Evolutionary conservation across 2,888 invertebrate species (phyloP).

Genomic region (Dicyrtomina minuta): DNA sequence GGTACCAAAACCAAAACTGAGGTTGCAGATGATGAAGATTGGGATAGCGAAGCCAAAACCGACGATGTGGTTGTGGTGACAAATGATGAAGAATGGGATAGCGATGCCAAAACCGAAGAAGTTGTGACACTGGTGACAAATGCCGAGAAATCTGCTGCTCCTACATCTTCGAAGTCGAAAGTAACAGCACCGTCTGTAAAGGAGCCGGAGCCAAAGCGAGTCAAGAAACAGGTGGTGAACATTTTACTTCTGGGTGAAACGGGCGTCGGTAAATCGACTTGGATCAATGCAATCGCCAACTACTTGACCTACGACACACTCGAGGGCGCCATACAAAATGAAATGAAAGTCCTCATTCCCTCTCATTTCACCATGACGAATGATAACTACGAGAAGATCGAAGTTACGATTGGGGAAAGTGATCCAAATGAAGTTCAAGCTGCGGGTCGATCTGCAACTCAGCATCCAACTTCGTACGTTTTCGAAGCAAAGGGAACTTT

Average conservation of each 20-base stretch:
- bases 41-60: too few relatives aligned
- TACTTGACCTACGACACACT: slow-evolving; percentile 30
- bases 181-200: too few relatives aligned
- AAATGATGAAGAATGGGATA: too few relatives aligned
- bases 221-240: too few relatives aligned
- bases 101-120: too few relatives aligned
- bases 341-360: slow-evolving; percentile 29
- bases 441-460: slow-evolving; percentile 33
- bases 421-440: slow-evolving; percentile 25
- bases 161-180: too few relatives aligned
- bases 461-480: slow-evolving; percentile 21
- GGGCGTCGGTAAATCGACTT: slow-evolving; percentile 48
- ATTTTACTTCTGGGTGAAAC: slow-evolving; percentile 46
- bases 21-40: too few relatives aligned
- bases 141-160: too few relatives aligned
- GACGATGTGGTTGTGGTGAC: too few relatives aligned
- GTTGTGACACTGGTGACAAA: too few relatives aligned
- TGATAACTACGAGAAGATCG: slow-evolving; percentile 20
- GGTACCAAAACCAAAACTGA: too few relatives aligned
- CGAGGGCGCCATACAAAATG: slow-evolving; percentile 23
- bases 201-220: too few relatives aligned
- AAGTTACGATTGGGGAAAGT: slow-evolving; percentile 10
- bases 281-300: slow-evolving; percentile 44
- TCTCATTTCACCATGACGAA: slow-evolving; percentile 34
- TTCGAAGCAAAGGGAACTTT: slow-evolving; percentile 14